Evolutionary conservation across 2,888 invertebrate genomes (phyloP).

Genomic region (Neoascia interrupta): DNA sequence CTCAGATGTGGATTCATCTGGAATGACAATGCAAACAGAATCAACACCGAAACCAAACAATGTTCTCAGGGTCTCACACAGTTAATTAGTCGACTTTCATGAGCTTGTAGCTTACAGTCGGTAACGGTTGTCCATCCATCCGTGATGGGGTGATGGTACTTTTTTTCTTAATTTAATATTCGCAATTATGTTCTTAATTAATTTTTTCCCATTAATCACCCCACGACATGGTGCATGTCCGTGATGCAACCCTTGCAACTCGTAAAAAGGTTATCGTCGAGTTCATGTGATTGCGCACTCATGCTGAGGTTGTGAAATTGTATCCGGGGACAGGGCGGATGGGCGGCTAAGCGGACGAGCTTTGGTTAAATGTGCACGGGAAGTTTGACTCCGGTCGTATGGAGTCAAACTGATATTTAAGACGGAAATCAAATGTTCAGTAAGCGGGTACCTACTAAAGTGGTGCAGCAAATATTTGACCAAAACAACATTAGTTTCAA

Average conservation of each 20-base stretch:
- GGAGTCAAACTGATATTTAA: conserved; percentile 6
- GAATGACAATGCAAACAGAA: conserved; percentile 59
- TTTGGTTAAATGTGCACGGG: conserved; percentile 47
- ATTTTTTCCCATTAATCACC: conserved; percentile 37
- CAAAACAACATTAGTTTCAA: too few species aligned
- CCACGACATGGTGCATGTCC: conserved; percentile 9
- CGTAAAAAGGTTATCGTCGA: too few species aligned
- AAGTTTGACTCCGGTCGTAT: conserved; percentile 37
- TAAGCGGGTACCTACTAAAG: conserved; percentile 4
- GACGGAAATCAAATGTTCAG: conserved; percentile 1
- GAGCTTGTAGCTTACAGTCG: too few species aligned
- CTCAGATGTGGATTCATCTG: conserved; percentile 28
- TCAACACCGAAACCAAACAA: conserved; percentile 44
- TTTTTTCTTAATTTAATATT: too few species aligned
- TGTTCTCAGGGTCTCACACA: conserved; percentile 41
- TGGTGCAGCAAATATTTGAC: too few species aligned
- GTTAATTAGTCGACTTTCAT: conserved; percentile 28
- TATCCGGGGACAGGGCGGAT: conserved; percentile 36
- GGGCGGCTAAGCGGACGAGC: conserved; percentile 40
- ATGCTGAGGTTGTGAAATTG: conserved; percentile 33
- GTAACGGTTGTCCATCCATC: too few species aligned
- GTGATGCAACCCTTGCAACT: conserved; percentile 34
- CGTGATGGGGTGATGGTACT: too few species aligned
- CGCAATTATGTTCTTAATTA: conserved; percentile 60
- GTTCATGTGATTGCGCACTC: not conserved